Conservation (phyloP, 2,888 invertebrate species). For the Abscondita cerata region DNA sequence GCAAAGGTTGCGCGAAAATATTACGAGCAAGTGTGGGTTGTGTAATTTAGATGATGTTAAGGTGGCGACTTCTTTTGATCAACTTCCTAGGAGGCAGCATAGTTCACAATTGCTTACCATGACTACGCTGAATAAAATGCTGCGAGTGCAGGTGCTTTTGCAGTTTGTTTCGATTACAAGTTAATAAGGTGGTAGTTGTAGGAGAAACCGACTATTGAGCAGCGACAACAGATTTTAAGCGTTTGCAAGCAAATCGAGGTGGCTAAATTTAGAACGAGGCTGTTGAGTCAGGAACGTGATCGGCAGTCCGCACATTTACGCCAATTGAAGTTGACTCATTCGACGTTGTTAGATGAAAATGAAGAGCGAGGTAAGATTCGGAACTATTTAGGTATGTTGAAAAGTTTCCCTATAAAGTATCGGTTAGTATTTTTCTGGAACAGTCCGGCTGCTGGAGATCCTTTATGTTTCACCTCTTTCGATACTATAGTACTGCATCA, state of each 20-base stretch:
- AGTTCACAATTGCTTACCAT: slow-evolving; percentile 56
- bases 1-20: slow-evolving; percentile 59
- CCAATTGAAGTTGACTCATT: slow-evolving; percentile 69
- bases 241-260: slow-evolving; percentile 75
- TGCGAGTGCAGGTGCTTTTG: slow-evolving; percentile 42
- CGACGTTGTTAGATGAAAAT: slow-evolving; percentile 71
- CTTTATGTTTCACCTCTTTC: too few species aligned
- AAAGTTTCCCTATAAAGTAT: too few species aligned
- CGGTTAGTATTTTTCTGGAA: too few species aligned
- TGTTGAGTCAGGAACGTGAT: slow-evolving; percentile 74
- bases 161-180: slow-evolving; percentile 8
- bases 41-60: slow-evolving; percentile 26
- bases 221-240: slow-evolving; percentile 68
- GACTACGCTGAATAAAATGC: slow-evolving; percentile 57
- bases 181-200: slow-evolving; percentile 46
- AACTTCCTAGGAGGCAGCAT: slow-evolving; percentile 44
- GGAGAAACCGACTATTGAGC: slow-evolving; percentile 69
- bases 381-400: too few species aligned
- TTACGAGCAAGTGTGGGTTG: slow-evolving; percentile 46
- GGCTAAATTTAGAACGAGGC: slow-evolving; percentile 71
- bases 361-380: slow-evolving; percentile 71
- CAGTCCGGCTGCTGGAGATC: too few species aligned
- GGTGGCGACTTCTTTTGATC: slow-evolving; percentile 20
- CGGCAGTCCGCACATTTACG: slow-evolving; percentile 69
- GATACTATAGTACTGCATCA: too few species aligned